Base-by-base conservation (phyloP, 2,113 vertebrate species). In the Copsychus sechellarum region DNA sequence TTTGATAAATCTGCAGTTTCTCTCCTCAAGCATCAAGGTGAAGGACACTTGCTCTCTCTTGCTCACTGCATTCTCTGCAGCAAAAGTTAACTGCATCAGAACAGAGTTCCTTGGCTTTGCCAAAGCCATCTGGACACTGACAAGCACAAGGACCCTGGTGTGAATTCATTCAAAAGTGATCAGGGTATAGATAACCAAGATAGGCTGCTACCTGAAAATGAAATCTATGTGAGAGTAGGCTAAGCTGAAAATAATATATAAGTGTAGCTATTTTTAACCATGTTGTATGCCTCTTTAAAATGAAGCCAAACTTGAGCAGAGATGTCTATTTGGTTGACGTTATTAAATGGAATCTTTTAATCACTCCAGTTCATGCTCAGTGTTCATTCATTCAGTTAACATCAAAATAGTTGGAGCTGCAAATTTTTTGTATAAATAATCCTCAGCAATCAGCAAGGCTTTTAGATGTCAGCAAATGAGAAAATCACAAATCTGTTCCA, bases 381-480 rank as follows among this genome's bases (percentile, higher is more conserved):
- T 47, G 72, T 91, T 86, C 51, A 42, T 86, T 34, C 18, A 56
- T 81, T 91, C 72, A 71, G 20, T 76, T 85, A 48, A 74, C 51
- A 61, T 60, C 3, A 3, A 83, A 81, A 53, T 65, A 72, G 45
- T 6, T 48, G 50, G 22, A 96, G 84, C 5, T 82, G 92, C 85
- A 48, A 47, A 11, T 51, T 91, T 95, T 54, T 76, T 80, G 14
- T 34, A n/a, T 48, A 81, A 91, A 79, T 79, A 87, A 61, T 91
- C 48, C 70, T 82, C 61, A 26, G 45, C 40, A 79, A 80, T 91
- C 73, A 91, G 11, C 40, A 84, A 81, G 57, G 61, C 13, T 81
- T 92, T 93, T n/a, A 78, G 28, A 61, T 72, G 57, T 74, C 45
- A 87, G 22, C 72, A 95, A 87, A 94, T 54, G n/a, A 87, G 58